Evolutionary conservation across 2,888 invertebrate species (phyloP).

Genomic region (Eretmocerus hayati): DNA sequence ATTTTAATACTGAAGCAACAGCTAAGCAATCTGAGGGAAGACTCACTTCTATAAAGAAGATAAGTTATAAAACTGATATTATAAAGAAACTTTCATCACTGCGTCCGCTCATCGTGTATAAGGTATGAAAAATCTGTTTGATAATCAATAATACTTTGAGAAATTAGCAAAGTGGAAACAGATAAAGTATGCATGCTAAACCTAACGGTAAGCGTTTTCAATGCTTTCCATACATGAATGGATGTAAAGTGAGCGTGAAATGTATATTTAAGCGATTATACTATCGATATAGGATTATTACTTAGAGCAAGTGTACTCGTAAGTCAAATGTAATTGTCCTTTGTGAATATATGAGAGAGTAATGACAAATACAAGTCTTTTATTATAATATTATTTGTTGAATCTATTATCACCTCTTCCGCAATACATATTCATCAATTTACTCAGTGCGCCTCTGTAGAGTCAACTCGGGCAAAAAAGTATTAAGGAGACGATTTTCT

Average conservation of each 20-base stretch:
- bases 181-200: conserved; percentile 34
- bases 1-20: conserved; percentile 21
- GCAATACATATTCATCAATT: background rate
- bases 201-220: conserved; percentile 31
- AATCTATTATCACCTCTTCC: background rate
- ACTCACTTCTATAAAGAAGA: conserved; percentile 29
- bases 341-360: conserved; percentile 47
- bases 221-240: conserved; percentile 39
- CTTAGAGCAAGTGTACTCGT: conserved; percentile 27
- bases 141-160: conserved; percentile 17
- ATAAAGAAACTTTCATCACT: too few relatives aligned
- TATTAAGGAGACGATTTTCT: too few relatives aligned
- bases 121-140: conserved; percentile 19
- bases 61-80: conserved; percentile 19
- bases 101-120: conserved; percentile 24
- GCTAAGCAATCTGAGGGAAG: conserved; percentile 33
- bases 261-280: conserved; percentile 39
- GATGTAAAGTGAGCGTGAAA: conserved; percentile 35
- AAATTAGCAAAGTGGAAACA: conserved; percentile 19
- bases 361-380: conserved; percentile 46
- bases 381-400: conserved; percentile 36
- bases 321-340: conserved; percentile 46
- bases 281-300: conserved; percentile 29
- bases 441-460: too few relatives aligned
- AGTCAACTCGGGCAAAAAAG: too few relatives aligned